Evolutionary conservation across 2,113 vertebrate species (phyloP).

Genomic region (Myotis brandtii): DNA sequence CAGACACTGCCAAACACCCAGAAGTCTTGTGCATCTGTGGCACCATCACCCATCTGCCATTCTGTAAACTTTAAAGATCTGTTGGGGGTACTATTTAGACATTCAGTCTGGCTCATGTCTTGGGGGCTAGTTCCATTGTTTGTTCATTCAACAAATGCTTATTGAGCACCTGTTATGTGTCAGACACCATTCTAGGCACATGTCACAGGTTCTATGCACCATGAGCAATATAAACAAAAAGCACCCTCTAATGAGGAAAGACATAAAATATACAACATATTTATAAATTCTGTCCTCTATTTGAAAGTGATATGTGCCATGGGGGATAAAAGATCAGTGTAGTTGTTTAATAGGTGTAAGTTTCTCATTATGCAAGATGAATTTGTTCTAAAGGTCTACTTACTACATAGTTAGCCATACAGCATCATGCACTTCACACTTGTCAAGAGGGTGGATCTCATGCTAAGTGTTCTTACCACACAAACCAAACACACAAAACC

Average conservation of each 20-base stretch:
- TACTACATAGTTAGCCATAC: too few relatives aligned
- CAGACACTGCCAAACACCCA: background rate
- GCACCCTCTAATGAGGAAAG: background rate
- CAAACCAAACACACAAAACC: background rate
- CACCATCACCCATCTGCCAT: background rate
- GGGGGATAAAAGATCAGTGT: background rate
- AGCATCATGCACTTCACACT: background rate
- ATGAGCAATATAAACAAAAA: background rate
- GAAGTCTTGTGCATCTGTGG: background rate
- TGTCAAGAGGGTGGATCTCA: background rate
- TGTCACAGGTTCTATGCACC: background rate
- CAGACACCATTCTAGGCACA: background rate
- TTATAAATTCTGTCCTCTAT: background rate
- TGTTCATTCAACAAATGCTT: constrained; percentile 17
- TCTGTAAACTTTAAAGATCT: background rate
- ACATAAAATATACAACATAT: background rate
- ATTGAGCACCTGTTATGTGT: background rate
- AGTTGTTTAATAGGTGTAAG: background rate
- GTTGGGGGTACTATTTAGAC: background rate
- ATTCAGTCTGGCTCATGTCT: background rate
- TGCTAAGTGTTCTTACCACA: background rate
- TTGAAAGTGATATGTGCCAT: background rate
- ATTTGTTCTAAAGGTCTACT: background rate
- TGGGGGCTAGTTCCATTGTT: background rate
- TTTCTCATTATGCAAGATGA: background rate